These are phyloP conservation scores for Entelurus aequoreus DNA, from an alignment of 2,113 vertebrate genomes.

Conservation along the genomic window DNA sequence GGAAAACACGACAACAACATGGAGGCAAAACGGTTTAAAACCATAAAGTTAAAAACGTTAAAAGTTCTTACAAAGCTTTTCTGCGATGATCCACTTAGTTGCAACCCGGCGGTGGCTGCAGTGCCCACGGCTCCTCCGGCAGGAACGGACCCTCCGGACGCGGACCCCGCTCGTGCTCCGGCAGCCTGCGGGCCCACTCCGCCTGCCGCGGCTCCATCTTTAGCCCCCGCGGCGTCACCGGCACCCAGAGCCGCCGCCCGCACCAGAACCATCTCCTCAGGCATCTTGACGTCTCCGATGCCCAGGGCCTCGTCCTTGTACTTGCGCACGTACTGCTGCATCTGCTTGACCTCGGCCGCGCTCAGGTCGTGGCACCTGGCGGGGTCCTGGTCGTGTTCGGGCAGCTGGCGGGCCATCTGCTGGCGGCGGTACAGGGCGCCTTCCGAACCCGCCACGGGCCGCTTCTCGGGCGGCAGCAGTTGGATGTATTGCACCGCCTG, in stretches of 20 bases:
- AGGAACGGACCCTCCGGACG: slow-evolving; percentile 5
- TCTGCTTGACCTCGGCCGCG: slow-evolving; percentile 87
- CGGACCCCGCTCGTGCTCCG: slow-evolving; percentile 1
- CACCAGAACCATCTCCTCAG: slow-evolving; percentile 72
- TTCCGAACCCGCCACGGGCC: slow-evolving; percentile 85
- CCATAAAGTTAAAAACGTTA: too few relatives aligned
- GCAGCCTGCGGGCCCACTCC: neutral
- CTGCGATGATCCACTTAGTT: slow-evolving; percentile 39
- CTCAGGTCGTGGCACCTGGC: slow-evolving; percentile 90
- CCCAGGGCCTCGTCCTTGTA: slow-evolving; percentile 93
- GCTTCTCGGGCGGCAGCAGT: slow-evolving; percentile 90
- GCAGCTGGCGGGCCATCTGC: slow-evolving; percentile 95
- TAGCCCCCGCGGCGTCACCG: neutral
- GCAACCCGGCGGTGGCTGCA: slow-evolving; percentile 59
- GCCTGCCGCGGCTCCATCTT: neutral
- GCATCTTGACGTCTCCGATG: slow-evolving; percentile 85
- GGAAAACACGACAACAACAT: neutral
- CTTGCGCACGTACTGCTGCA: slow-evolving; percentile 95
- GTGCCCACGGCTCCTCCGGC: slow-evolving; percentile 47
- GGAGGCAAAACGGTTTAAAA: too few relatives aligned
- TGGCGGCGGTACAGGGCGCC: slow-evolving; percentile 95
- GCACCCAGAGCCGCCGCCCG: slow-evolving; percentile 18
- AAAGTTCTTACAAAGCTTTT: slow-evolving; percentile 80
- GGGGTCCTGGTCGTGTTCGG: slow-evolving; percentile 96
- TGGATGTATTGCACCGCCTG: slow-evolving; percentile 93